Evolutionary conservation across 2,797 vertebrate genomes (phyloP), one percentile per base, ranked within the genome.

Genomic region (Molossus molossus): DNA sequence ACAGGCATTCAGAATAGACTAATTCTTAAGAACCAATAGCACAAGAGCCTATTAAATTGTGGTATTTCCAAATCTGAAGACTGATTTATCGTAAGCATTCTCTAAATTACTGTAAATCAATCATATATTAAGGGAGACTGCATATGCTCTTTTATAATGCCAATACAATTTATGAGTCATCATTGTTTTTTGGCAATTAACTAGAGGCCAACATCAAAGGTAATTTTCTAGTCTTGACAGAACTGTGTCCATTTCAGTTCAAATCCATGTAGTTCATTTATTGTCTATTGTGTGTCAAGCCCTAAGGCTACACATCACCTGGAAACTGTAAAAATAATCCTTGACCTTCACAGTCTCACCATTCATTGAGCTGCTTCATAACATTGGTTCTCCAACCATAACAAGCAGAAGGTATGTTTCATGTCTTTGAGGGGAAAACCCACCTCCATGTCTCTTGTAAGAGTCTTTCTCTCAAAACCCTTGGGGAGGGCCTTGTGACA

Each of bases 11-110:
- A 37, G 37, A 69, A 77, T 9, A 80, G 20, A 88, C 67, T 79
- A n/a, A 69, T 88, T 77, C 37, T 72, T 53, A 93, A 79, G 40
- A 95, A 72, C 8, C 3, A 33, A 18, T 3, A 91, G 9, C 45
- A 95, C 2, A 53, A 53, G 23, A 85, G 37, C 62, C 12, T 69
- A 29, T 60, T 29, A 69, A 84, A 65, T 23, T 62, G 23, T 23
- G 81, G 6, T 21, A 57, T 90, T 88, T 95, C 29, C 76, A 67
- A 45, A 60, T 83, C 27, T 89, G 76, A 96, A 96, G 29, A 27
- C 29, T 50, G 17, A 72, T 87, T 48, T 6, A 18, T 77, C 13
- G 50, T 81, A 85, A 94, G 27, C 14, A 72, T 76, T 81, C 27
- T 92, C 75, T 79, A 55, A 81, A 65, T 72, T 86, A 50, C 21